These are phyloP conservation scores for Cantharis rustica DNA, from an alignment of 2,888 invertebrate genomes.

Conservation along the genomic window DNA sequence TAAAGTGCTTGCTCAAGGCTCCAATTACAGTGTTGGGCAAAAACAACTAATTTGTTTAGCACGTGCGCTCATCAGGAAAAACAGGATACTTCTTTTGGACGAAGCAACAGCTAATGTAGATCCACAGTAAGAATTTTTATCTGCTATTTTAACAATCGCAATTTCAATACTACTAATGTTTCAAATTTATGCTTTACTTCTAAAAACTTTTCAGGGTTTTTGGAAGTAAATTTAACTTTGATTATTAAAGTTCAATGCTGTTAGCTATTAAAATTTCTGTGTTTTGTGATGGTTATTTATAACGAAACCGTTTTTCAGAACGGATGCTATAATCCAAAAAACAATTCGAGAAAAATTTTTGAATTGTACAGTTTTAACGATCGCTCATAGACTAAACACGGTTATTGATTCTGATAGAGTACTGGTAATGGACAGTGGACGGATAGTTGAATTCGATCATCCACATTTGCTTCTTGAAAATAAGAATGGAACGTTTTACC, in stretches of 20 bases:
- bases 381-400: conserved; percentile 76
- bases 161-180: too few species aligned
- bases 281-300: too few species aligned
- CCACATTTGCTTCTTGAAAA: conserved; percentile 68
- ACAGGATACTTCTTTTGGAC: conserved; percentile 83
- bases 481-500: conserved; percentile 64
- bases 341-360: conserved; percentile 80
- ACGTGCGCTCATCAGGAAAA: conserved; percentile 82
- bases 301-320: conserved; percentile 58
- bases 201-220: too few species aligned
- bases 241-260: too few species aligned
- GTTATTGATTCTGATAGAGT: conserved; percentile 77
- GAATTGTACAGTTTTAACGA: conserved; percentile 86
- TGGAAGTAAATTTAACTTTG: too few species aligned
- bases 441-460: conserved; percentile 73
- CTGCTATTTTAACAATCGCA: too few species aligned
- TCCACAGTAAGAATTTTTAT: conserved; percentile 66
- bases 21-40: conserved; percentile 89
- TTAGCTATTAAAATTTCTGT: too few species aligned
- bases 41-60: conserved; percentile 89
- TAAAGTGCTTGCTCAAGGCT: conserved; percentile 76
- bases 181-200: too few species aligned
- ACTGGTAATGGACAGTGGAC: conserved; percentile 82
- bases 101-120: conserved; percentile 95
- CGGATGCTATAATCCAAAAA: conserved; percentile 83